Evolutionary conservation across 2,888 invertebrate species (phyloP).

Genomic region (Hemaris fuciformis): DNA sequence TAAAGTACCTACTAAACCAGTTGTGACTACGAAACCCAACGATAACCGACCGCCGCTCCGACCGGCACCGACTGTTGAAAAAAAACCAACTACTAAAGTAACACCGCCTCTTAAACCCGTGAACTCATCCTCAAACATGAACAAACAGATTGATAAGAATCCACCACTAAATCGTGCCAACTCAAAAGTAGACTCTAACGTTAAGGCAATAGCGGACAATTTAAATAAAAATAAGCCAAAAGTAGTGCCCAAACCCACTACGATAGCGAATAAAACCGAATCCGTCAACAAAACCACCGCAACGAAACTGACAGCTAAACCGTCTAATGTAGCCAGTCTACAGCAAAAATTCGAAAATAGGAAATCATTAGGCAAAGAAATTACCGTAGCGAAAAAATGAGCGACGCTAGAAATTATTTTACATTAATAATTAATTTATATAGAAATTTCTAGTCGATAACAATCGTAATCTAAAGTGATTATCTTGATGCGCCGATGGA

Average conservation of each 20-base stretch:
- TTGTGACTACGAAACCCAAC: constrained; percentile 60
- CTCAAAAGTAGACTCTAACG: constrained; percentile 65
- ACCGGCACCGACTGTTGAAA: constrained; percentile 64
- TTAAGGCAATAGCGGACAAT: constrained; percentile 73
- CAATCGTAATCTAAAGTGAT: constrained; percentile 29
- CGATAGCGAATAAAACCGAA: constrained; percentile 56
- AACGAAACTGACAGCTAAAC: constrained; percentile 78
- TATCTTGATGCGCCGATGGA: constrained; percentile 24
- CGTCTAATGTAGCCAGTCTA: constrained; percentile 87
- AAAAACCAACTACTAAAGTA: constrained; percentile 57
- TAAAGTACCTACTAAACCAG: constrained; percentile 72
- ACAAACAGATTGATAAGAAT: constrained; percentile 55
- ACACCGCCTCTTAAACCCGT: constrained; percentile 55
- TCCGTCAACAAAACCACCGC: constrained; percentile 60
- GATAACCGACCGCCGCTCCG: constrained; percentile 67
- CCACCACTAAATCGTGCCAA: constrained; percentile 53
- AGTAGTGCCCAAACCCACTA: constrained; percentile 68
- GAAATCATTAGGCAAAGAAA: constrained; percentile 72
- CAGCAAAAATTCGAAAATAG: constrained; percentile 90
- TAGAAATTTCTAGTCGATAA: constrained; percentile 36
- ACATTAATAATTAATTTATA: constrained; percentile 28
- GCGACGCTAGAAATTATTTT: constrained; percentile 27
- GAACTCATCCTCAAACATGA: constrained; percentile 49
- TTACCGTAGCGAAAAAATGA: constrained; percentile 56
- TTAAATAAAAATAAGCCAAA: constrained; percentile 75